These are phyloP conservation scores for Neolamprologus modestus DNA, from an alignment of 2,113 vertebrate species.

Conservation along the genomic window DNA sequence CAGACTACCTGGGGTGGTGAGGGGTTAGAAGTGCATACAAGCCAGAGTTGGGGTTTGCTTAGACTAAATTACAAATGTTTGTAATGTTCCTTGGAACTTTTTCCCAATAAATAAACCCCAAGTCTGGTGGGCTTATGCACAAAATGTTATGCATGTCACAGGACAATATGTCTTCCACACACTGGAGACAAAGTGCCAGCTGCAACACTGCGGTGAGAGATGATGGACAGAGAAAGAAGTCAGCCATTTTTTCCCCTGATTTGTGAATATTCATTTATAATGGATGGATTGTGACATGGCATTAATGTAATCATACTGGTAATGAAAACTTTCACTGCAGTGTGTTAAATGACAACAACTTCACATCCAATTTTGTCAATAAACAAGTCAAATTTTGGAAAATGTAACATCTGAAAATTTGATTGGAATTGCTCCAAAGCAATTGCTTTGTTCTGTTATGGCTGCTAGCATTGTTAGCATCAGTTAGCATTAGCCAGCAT, in stretches of 20 bases:
- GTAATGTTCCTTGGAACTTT: not conserved
- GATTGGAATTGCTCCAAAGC: not conserved
- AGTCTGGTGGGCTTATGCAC: not conserved
- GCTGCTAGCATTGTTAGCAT: not conserved
- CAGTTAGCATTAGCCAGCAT: constrained; percentile 7
- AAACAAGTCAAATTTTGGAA: not conserved
- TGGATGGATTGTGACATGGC: not conserved
- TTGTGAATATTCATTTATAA: not conserved
- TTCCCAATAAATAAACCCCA: not conserved
- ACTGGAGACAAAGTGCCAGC: not conserved
- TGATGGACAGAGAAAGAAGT: not conserved
- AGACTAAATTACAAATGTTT: not conserved
- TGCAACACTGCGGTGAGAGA: not conserved
- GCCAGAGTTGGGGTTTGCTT: constrained; percentile 23
- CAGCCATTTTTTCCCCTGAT: not conserved
- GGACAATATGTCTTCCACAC: not conserved
- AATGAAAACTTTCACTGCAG: not conserved
- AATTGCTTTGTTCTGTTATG: not conserved
- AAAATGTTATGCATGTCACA: not conserved
- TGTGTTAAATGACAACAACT: not conserved
- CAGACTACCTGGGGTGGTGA: not conserved
- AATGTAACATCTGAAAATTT: not conserved
- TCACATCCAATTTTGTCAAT: not conserved
- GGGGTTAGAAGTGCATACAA: not conserved
- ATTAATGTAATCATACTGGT: not conserved